phyloP scores from a whole-genome alignment of 2,797 vertebrate genomes.

The Vespertilio murinus region DNA sequence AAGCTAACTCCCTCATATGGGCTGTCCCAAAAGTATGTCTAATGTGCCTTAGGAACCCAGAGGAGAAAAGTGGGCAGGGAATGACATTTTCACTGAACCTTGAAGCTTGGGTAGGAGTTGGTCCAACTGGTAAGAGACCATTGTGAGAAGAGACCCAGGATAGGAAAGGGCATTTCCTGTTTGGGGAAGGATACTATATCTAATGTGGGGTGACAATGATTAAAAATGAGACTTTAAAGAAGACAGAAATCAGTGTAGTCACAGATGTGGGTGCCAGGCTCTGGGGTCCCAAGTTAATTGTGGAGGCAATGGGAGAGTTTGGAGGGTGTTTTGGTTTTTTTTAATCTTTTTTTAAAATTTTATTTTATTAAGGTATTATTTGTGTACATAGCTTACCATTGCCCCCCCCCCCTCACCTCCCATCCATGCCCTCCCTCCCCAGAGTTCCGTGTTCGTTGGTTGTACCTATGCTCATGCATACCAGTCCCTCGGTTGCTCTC shows the following conservation, averaged over 20 bases:
- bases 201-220: neutral
- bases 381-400: too few species aligned
- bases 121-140: neutral
- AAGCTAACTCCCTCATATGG: neutral
- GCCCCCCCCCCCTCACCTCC: too few species aligned
- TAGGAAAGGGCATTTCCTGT: neutral
- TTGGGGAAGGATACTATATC: neutral
- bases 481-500: too few species aligned
- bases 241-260: neutral
- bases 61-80: neutral
- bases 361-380: too few species aligned
- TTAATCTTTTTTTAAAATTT: too few species aligned
- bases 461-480: too few species aligned
- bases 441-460: too few species aligned
- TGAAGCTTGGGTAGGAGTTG: neutral
- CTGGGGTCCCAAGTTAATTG: neutral
- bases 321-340: too few species aligned
- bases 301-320: neutral
- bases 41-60: neutral
- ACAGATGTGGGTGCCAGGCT: neutral
- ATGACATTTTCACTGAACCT: slow-evolving; percentile 17
- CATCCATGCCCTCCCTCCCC: too few species aligned
- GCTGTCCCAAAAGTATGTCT: neutral
- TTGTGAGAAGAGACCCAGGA: neutral
- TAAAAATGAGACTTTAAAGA: slow-evolving; percentile 20